phyloP scores from a whole-genome alignment of 1,140 invertebrate species.

The Diachasmimorpha longicaudata region DNA sequence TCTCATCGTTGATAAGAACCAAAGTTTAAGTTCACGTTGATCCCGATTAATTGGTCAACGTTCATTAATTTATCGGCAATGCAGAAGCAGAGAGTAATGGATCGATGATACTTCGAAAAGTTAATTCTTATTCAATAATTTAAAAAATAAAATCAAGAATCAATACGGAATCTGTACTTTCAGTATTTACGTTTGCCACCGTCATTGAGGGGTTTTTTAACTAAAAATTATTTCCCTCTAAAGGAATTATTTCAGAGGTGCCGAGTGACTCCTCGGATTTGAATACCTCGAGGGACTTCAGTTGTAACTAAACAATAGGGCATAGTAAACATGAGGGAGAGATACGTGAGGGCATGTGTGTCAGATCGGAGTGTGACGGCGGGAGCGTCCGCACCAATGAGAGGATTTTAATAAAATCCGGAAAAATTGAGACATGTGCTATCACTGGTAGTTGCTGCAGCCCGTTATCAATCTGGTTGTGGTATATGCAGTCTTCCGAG shows the following conservation, averaged over 20 bases:
- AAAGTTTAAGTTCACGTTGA: background rate
- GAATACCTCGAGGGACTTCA: no score
- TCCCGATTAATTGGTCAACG: background rate
- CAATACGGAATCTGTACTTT: no score
- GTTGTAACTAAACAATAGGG: no score
- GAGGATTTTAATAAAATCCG: background rate
- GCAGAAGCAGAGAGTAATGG: background rate
- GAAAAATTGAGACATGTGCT: background rate
- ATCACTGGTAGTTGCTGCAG: background rate
- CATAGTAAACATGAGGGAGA: no score
- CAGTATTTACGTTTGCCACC: no score
- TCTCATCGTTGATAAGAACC: background rate
- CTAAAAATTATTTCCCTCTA: no score
- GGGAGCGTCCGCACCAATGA: background rate
- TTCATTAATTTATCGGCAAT: background rate
- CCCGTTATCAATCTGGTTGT: background rate
- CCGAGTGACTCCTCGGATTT: no score
- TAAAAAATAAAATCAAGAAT: background rate
- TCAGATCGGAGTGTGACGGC: background rate
- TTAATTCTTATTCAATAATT: background rate
- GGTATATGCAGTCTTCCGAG: no score
- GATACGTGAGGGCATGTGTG: no score
- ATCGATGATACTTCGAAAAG: background rate
- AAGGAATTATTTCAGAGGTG: no score
- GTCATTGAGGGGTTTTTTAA: no score